Percentiles rank a stretch among this genome's conserved stretches.
These are phyloP conservation scores for Mongoloraphidia duomilia DNA, from an alignment of 2,888 invertebrate species.

Conservation along the genomic window DNA sequence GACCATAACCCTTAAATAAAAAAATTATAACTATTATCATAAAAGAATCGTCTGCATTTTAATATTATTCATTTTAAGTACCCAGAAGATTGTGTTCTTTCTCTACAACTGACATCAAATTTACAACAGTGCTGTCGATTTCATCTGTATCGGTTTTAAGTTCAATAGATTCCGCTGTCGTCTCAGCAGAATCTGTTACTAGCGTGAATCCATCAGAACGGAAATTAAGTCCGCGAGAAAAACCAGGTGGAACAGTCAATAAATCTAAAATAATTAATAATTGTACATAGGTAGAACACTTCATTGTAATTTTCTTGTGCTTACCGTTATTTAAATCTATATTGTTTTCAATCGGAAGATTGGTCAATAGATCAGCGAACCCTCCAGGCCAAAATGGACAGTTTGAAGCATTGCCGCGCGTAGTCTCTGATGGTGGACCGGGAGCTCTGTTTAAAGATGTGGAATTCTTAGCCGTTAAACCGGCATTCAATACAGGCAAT, in stretches of 20 bases:
- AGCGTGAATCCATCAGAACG: conserved; percentile 37
- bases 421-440: conserved; percentile 50
- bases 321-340: conserved; percentile 26
- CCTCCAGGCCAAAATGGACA: conserved; percentile 83
- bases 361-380: conserved; percentile 37
- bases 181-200: conserved; percentile 16
- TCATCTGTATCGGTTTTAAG: conserved; percentile 19
- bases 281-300: not conserved
- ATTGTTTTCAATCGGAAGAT: conserved; percentile 36
- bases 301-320: not conserved
- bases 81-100: conserved; percentile 44
- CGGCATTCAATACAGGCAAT: conserved; percentile 39
- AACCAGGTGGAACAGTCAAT: conserved; percentile 52
- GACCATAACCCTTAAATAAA: conserved; percentile 31
- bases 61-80: conserved; percentile 21
- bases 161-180: conserved; percentile 13
- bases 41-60: conserved; percentile 4
- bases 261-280: conserved; percentile 30
- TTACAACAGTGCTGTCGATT: conserved; percentile 25
- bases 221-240: conserved; percentile 42
- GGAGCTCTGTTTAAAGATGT: conserved; percentile 70
- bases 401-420: conserved; percentile 63
- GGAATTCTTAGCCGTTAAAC: conserved; percentile 55
- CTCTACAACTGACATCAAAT: conserved; percentile 45
- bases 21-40: not conserved